Evolutionary conservation across 1,140 invertebrate species (phyloP), one percentile per base, ranked within the genome.

Genomic region (Pygmarrhopalites habei): DNA sequence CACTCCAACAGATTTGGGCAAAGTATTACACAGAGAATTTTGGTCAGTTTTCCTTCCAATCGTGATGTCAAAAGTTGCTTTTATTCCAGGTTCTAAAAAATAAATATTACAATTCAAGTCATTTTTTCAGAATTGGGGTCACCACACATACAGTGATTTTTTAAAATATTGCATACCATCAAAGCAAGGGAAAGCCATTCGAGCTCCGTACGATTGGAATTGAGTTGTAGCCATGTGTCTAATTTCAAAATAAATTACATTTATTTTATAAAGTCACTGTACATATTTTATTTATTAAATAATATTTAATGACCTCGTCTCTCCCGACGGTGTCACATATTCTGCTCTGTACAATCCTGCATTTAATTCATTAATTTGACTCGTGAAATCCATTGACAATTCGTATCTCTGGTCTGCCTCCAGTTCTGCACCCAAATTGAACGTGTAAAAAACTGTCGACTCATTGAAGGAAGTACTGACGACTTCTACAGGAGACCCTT

Each of bases 291-390:
- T 39, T 2, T 55, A 25, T 19, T 15, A 21, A 28, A 21, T 39
- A 41, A 30, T 15, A 44, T 17, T 3, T 41, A 19, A 12, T 21
- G 25, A 55, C 30, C 28, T 28, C 29, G n/a, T 35, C 0, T 19
- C 56, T 19, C 5, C 39, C 39, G 41, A 28, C 43, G 29, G 29
- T 56, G 19, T 44, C 41, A 15, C 29, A 32, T 70, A 70, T n/a
- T 43, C 30, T 23, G 51, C 60, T 29, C 62, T n/a, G 35, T 70
- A 70, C 0, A 70, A 25, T n/a, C 68, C 68, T 41, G 62, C 58
- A 64, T 29, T 44, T 35, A 39, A 35, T 60, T 29, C 19, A 26
- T 39, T 43, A 17, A 70, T 51, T 1, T 30, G 39, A 23, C 64
- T 55, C 14, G 61, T 39, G 32, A 64, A 70, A 4, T 55, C 35